Evolutionary conservation across 2,113 vertebrate genomes (phyloP), one percentile per base, ranked within the genome.

Genomic region (Ptychochromis oligacanthus): DNA sequence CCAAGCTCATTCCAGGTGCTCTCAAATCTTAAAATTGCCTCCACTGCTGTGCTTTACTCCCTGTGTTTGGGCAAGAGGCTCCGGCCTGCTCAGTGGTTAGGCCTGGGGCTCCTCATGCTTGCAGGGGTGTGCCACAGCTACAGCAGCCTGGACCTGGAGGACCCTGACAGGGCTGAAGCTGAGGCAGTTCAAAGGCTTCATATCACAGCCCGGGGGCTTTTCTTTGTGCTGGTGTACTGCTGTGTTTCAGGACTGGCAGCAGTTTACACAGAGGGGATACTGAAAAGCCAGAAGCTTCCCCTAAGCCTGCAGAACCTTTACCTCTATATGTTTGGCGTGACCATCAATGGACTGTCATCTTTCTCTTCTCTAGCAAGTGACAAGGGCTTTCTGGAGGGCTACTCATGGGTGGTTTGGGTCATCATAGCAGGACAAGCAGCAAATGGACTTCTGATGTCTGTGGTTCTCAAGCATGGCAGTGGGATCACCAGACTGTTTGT

Each of bases 1-100:
- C 98, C 98, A 20, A 97, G 97, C 93, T 98, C 97, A 60, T 99
- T 95, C 89, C 98, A 99, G 87, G 95, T 99, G 17, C 94, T 99
- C 52, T 97, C 97, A 64, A 99, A 99, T 93, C 94, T 99, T 2
- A 99, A 99, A 93, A 97, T 99, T 0, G 96, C 95, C 89, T 97
- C 96, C 86, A 99, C 98, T 0, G 98, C 97, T 0, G 79, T 98
- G 52, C 94, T 98, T 4, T 98, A 98, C 95, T 96, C 96, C 34
- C 62, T 96, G 13, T 97, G 96, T 86, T 92, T 99, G 85, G 95
- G 58, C 2, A 97, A 94, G 82, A 95, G 93, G 67, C 95, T 99
- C 12, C 56, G 90, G 20, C 1, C 5, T 0, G 89, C 89, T 34
- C 96, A 96, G 88, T 98, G 97, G 94, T 79, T 96, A 9, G 97